A percentile compares a stretch with the other conserved stretches of the same genome.
Evolutionary conservation across 1,140 invertebrate genomes (phyloP).

Genomic region (Zaprionus africanus): DNA sequence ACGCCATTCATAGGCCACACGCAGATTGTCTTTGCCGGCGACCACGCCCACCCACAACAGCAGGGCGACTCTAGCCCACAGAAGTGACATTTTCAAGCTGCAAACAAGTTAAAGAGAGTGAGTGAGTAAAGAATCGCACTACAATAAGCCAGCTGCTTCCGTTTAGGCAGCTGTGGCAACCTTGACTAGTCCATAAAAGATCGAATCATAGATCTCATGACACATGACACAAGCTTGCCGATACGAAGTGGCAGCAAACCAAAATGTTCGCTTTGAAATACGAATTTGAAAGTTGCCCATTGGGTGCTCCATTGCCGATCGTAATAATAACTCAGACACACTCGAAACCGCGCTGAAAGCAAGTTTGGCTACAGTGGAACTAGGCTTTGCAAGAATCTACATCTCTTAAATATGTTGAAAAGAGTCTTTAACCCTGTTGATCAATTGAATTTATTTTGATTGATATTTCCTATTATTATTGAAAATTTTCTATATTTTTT

Average conservation of each 20-base stretch:
- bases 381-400: too few relatives aligned
- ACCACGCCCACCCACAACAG: conserved; percentile 48
- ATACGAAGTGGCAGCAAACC: neutral
- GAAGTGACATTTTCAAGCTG: conserved; percentile 24
- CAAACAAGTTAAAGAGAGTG: neutral
- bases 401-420: too few relatives aligned
- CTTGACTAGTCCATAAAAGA: neutral
- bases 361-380: neutral
- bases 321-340: neutral
- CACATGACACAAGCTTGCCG: neutral
- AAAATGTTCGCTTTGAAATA: neutral
- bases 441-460: neutral
- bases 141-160: neutral
- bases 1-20: conserved; percentile 89
- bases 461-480: neutral
- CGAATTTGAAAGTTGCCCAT: conserved; percentile 4
- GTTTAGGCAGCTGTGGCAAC: conserved; percentile 1
- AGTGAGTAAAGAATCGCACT: neutral
- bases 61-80: conserved; percentile 25
- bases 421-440: neutral
- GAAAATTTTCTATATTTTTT: too few relatives aligned
- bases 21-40: conserved; percentile 87
- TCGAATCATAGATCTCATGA: neutral
- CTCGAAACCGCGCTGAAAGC: neutral
- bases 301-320: neutral